Evolutionary conservation across 2,797 vertebrate species (phyloP).

Genomic region (Ctenosaura bakeri): DNA sequence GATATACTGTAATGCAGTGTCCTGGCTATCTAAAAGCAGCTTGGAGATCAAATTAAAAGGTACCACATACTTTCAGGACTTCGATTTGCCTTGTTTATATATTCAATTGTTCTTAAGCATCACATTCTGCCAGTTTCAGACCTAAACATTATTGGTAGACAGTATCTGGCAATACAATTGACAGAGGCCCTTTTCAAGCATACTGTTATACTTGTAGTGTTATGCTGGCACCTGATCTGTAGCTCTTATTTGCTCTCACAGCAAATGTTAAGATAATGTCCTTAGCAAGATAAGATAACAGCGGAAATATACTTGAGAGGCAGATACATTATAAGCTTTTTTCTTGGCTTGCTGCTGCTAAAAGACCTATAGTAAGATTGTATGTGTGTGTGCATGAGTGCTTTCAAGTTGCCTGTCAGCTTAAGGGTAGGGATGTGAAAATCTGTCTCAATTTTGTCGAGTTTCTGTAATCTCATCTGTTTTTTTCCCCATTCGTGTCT

Average conservation of each 20-base stretch:
- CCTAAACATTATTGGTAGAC: neutral
- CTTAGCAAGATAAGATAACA: conserved; percentile 4
- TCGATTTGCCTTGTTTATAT: neutral
- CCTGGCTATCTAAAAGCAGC: conserved; percentile 57
- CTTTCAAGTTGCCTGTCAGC: neutral
- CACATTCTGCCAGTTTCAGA: neutral
- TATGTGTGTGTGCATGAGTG: too few relatives aligned
- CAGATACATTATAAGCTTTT: neutral
- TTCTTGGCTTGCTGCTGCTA: neutral
- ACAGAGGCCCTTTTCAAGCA: neutral
- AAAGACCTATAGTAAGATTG: neutral
- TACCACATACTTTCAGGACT: conserved; percentile 28
- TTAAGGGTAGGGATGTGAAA: too few relatives aligned
- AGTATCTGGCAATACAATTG: neutral
- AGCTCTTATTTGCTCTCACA: conserved; percentile 29
- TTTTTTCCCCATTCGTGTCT: too few relatives aligned
- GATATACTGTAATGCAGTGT: conserved; percentile 61
- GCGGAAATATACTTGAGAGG: neutral
- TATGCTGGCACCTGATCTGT: conserved; percentile 8
- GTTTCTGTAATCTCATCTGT: too few relatives aligned
- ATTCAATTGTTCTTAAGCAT: neutral
- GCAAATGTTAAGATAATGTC: conserved; percentile 17
- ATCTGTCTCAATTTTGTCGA: too few relatives aligned
- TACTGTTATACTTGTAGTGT: neutral
- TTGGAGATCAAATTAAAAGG: conserved; percentile 63